Base-by-base conservation (phyloP, 2,797 vertebrate species). In the Zenarchopterus dispar region DNA sequence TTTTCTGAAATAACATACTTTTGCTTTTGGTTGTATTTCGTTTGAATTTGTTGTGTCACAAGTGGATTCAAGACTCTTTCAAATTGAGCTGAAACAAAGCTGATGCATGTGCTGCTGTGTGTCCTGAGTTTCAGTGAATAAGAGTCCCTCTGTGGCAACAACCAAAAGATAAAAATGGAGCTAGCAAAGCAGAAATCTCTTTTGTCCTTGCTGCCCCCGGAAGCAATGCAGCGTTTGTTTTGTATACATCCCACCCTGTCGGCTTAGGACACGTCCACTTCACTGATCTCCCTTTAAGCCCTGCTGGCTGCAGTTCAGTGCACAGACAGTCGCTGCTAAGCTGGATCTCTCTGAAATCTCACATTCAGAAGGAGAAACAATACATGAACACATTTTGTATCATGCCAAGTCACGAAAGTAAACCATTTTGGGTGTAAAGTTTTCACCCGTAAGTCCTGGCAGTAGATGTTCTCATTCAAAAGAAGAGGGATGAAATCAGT, bases 161-260 rank as follows among this genome's bases (percentile, higher is more conserved):
- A 56, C 47, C 8, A 4, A 23, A 51, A 26, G 62, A 64, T 71
- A 65, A 70, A 81, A 82, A 66, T 73, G 71, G 72, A 68, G 43
- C 54, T 22, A 62, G 42, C 47, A 2, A 24, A 77, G 75, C 70
- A 71, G 72, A 75, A 56, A 70, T 72, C n/a, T 22, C 56, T 75
- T 73, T 79, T 22, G 67, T 75, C 78, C 77, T 43, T 6, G 6
- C 76, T 71, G 65, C 47, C 66, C 33, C 71, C 54, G 67, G 67
- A 82, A 79, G 71, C 76, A 63, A 53, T 0, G 1, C 26, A 45
- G 62, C 79, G 77, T 82, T 75, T 89, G 80, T 89, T 85, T 82
- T 74, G 80, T 89, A 70, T 71, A 84, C 82, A 85, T 75, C 31
- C 31, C 19, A 31, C 66, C 8, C 60, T 62, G 58, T 60, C 1